phyloP scores from a whole-genome alignment of 2,113 vertebrate genomes.

The Nestor notabilis region DNA sequence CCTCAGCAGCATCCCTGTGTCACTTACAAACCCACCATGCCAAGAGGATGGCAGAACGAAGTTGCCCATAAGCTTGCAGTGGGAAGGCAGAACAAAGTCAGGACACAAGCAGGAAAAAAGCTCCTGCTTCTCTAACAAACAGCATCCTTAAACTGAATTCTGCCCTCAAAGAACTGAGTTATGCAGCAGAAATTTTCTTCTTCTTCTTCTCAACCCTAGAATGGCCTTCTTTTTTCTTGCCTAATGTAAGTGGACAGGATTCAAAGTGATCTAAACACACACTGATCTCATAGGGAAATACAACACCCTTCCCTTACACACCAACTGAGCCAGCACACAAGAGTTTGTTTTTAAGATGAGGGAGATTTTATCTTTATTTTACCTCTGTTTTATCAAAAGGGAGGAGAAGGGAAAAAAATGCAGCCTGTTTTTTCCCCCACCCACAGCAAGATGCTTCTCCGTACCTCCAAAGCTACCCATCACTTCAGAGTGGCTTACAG shows the following conservation, averaged over 20 bases:
- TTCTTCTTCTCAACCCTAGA: background rate
- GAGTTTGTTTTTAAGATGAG: background rate
- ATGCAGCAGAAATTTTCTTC: background rate
- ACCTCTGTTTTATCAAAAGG: background rate
- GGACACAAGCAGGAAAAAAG: background rate
- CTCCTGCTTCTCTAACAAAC: background rate
- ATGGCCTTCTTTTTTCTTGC: background rate
- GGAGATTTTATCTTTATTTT: background rate
- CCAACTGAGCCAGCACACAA: background rate
- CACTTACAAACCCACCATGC: background rate
- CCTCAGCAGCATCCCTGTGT: background rate
- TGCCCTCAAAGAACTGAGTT: background rate
- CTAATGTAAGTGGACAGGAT: background rate
- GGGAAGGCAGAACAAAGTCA: background rate
- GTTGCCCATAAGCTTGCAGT: background rate
- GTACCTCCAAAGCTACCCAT: background rate
- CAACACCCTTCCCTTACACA: background rate
- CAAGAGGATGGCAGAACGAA: background rate
- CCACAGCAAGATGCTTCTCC: background rate
- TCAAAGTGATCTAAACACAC: background rate
- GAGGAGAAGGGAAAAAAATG: background rate
- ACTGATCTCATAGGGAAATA: background rate
- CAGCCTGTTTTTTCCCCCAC: background rate
- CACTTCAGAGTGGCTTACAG: background rate
- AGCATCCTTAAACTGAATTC: background rate